These are phyloP conservation scores for Drosophila saltans DNA, from an alignment of 1,140 invertebrate genomes.

Conservation along the genomic window DNA sequence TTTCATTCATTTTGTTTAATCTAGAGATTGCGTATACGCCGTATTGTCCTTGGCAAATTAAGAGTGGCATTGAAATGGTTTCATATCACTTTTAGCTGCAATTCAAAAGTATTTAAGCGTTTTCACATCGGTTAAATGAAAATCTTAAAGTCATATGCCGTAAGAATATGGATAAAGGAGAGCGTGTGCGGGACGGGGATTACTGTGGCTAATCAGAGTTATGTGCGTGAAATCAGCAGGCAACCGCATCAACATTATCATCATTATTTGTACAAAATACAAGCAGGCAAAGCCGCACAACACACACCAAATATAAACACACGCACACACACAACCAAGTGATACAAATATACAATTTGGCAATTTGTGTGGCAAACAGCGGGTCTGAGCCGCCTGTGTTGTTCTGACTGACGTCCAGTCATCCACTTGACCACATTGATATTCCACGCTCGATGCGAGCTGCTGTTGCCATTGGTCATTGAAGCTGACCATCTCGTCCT, in stretches of 20 bases:
- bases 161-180: not conserved
- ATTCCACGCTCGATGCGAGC: conserved; percentile 67
- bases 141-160: not conserved
- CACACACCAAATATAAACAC: conserved; percentile 14
- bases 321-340: conserved; percentile 32
- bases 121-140: conserved; percentile 23
- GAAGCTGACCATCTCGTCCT: conserved; percentile 49
- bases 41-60: conserved; percentile 20
- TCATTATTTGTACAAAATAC: conserved; percentile 71
- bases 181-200: not conserved
- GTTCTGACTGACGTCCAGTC: conserved; percentile 41
- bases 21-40: conserved; percentile 57
- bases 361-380: conserved; percentile 63
- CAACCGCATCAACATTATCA: conserved; percentile 61
- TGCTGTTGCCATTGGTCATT: conserved; percentile 77
- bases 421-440: conserved; percentile 71
- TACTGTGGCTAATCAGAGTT: conserved; percentile 54
- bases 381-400: conserved; percentile 32
- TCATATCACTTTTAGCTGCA: conserved; percentile 44
- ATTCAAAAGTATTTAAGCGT: conserved; percentile 51
- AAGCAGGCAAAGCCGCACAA: conserved; percentile 42
- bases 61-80: conserved; percentile 45
- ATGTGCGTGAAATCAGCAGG: conserved; percentile 70
- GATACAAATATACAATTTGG: conserved; percentile 51
- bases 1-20: conserved; percentile 20